Conservation (phyloP, 2,888 invertebrate species). For the Neocrepidodera transversa region DNA sequence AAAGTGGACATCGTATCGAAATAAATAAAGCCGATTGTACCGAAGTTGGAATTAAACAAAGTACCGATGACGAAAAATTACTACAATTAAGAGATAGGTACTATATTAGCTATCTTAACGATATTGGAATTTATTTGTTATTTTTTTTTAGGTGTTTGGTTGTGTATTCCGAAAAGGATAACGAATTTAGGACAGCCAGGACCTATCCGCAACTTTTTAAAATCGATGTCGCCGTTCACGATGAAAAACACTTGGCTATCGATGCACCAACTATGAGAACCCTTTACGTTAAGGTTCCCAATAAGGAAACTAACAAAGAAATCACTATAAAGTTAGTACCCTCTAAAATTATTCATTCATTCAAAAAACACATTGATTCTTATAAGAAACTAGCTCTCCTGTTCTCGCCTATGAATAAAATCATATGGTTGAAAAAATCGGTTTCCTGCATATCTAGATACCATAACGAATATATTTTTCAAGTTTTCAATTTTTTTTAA, state of each 20-base stretch:
- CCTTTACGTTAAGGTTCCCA: conserved; percentile 59
- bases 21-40: conserved; percentile 52
- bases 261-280: conserved; percentile 61
- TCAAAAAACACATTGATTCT: too few species aligned
- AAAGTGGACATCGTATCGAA: conserved; percentile 56
- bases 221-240: conserved; percentile 58
- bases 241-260: conserved; percentile 57
- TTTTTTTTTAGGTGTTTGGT: conserved; percentile 56
- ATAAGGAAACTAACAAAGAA: conserved; percentile 40
- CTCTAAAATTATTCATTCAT: too few species aligned
- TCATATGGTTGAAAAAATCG: too few species aligned
- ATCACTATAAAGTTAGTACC: conserved; percentile 44
- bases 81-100: conserved; percentile 54
- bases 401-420: too few species aligned
- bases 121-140: too few species aligned
- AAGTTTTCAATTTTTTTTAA: too few species aligned
- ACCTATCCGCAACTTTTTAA: conserved; percentile 61
- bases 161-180: conserved; percentile 58
- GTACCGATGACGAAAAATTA: conserved; percentile 42
- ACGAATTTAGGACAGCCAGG: conserved; percentile 59
- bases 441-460: too few species aligned
- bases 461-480: too few species aligned
- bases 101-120: too few species aligned
- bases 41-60: conserved; percentile 51
- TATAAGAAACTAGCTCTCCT: too few species aligned